These are phyloP conservation scores for Drosophila emarginata DNA, from an alignment of 2,888 invertebrate genomes.

Conservation along the genomic window DNA sequence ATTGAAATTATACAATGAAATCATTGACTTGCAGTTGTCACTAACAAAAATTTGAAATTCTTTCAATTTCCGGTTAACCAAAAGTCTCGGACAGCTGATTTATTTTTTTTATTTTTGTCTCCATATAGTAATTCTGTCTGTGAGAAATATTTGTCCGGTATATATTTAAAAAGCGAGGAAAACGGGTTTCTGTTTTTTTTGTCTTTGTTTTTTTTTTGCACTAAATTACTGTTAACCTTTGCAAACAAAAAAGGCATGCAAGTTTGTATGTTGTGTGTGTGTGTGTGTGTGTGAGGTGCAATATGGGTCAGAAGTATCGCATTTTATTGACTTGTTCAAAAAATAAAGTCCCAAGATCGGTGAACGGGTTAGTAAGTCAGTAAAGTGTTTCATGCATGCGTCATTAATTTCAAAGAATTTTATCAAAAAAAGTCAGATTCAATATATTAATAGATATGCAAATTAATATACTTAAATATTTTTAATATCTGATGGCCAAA, in stretches of 20 bases:
- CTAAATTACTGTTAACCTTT: constrained; percentile 56
- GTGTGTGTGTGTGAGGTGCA: constrained; percentile 29
- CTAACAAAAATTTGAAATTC: constrained; percentile 43
- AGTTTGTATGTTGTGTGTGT: no score
- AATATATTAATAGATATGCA: not conserved
- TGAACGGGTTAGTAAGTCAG: constrained; percentile 69
- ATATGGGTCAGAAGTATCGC: constrained; percentile 62
- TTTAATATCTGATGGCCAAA: no score
- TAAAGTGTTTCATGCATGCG: constrained; percentile 42
- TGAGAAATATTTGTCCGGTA: constrained; percentile 16
- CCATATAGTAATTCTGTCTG: not conserved
- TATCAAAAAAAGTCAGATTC: constrained; percentile 32
- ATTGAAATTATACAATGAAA: constrained; percentile 32
- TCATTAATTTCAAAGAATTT: constrained; percentile 47
- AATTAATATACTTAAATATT: not conserved
- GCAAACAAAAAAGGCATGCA: constrained; percentile 31
- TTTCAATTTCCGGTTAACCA: constrained; percentile 54
- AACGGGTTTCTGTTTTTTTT: constrained; percentile 51
- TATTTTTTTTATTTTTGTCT: constrained; percentile 42
- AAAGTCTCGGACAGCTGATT: constrained; percentile 59
- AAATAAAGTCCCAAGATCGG: constrained; percentile 13
- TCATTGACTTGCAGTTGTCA: constrained; percentile 29
- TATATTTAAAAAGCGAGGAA: constrained; percentile 34
- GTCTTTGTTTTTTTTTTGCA: constrained; percentile 16
- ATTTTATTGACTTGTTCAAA: constrained; percentile 65